Percentiles rank a stretch among this genome's conserved stretches.
These are phyloP conservation scores for Andrena haemorrhoa DNA, from an alignment of 2,888 invertebrate species.

Conservation along the genomic window DNA sequence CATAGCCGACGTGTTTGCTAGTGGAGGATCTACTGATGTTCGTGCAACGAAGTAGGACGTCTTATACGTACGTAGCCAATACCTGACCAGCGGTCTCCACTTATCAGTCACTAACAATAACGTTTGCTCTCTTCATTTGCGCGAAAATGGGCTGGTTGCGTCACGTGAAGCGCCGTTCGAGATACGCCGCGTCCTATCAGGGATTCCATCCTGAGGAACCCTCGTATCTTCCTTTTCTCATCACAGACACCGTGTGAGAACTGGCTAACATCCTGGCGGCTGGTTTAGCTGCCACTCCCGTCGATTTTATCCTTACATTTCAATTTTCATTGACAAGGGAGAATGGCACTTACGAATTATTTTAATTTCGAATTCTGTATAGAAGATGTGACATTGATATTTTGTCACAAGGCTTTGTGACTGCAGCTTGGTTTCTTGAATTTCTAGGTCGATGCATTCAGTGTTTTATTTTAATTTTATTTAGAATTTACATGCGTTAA, in stretches of 20 bases:
- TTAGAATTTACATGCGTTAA: no score
- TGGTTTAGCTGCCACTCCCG: neutral
- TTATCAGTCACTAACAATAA: slow-evolving; percentile 79
- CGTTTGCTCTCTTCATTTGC: slow-evolving; percentile 78
- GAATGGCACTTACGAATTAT: no score
- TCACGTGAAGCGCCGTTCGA: slow-evolving; percentile 39
- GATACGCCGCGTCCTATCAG: slow-evolving; percentile 3
- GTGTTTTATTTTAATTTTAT: no score
- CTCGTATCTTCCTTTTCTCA: neutral
- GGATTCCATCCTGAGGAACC: neutral
- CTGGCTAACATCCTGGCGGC: neutral
- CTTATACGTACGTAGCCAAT: slow-evolving; percentile 66
- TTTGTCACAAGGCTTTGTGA: no score
- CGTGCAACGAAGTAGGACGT: slow-evolving; percentile 57
- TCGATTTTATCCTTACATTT: neutral
- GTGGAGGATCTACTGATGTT: slow-evolving; percentile 62
- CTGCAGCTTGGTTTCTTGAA: no score
- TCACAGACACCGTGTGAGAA: neutral
- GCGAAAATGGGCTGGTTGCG: slow-evolving; percentile 68
- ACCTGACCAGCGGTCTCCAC: slow-evolving; percentile 73
- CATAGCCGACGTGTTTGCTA: slow-evolving; percentile 45
- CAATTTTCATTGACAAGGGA: no score
- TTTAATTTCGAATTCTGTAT: no score
- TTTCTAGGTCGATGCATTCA: no score
- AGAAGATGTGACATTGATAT: no score